A percentile compares a stretch with the other conserved stretches of the same genome.
These are phyloP conservation scores for Acrobasis repandana DNA, from an alignment of 2,888 invertebrate species.

Conservation along the genomic window DNA sequence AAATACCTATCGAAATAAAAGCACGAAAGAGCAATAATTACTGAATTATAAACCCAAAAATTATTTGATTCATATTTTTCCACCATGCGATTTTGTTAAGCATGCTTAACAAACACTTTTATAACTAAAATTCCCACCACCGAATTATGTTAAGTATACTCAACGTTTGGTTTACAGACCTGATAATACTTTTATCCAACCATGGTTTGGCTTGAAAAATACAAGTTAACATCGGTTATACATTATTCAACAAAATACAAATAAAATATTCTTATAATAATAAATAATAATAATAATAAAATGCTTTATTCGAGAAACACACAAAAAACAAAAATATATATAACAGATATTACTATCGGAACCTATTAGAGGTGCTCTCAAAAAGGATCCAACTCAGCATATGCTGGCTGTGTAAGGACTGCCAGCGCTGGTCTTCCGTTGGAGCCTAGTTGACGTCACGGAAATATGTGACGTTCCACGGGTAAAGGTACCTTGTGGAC, in stretches of 20 bases:
- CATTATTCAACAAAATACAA: background rate
- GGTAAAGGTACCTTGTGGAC: too few relatives aligned
- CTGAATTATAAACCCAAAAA: background rate
- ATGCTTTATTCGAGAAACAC: too few relatives aligned
- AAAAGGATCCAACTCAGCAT: too few relatives aligned
- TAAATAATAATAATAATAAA: too few relatives aligned
- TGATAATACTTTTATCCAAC: background rate
- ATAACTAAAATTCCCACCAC: background rate
- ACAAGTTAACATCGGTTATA: background rate
- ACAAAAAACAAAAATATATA: too few relatives aligned
- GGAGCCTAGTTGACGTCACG: too few relatives aligned
- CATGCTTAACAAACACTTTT: background rate
- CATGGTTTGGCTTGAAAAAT: slow-evolving; percentile 1
- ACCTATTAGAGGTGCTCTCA: too few relatives aligned
- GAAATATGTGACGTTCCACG: too few relatives aligned
- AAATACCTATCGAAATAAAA: background rate
- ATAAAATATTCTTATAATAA: background rate
- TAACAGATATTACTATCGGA: too few relatives aligned
- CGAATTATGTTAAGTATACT: background rate
- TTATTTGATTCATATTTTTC: background rate
- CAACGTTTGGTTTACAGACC: background rate
- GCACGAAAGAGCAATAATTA: background rate
- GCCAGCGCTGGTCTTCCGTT: too few relatives aligned
- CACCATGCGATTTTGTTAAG: background rate
- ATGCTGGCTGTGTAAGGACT: too few relatives aligned